Percentiles rank a stretch among this genome's conserved stretches.
Evolutionary conservation across 2,113 vertebrate genomes (phyloP).

Genomic region (Grus americana): DNA sequence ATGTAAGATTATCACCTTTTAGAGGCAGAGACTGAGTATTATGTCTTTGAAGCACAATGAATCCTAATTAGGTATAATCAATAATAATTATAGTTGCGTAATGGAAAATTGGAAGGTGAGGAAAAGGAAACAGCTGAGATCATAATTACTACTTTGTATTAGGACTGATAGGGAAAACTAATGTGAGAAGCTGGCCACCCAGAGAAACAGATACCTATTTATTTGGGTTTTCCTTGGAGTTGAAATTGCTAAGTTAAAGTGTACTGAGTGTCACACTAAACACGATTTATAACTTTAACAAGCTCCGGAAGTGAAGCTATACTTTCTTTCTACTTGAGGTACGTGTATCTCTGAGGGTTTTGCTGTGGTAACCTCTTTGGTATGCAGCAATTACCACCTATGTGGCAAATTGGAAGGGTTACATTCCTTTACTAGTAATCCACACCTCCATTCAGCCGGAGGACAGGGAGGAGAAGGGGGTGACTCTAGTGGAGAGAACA

Average conservation of each 20-base stretch:
- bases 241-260: background rate
- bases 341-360: background rate
- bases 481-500: background rate
- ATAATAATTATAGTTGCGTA: conserved; percentile 50
- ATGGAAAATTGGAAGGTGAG: conserved; percentile 55
- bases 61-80: conserved; percentile 42
- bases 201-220: background rate
- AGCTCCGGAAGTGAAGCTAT: background rate
- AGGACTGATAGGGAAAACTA: background rate
- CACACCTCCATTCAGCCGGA: conserved; percentile 58
- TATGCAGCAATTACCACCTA: conserved; percentile 28
- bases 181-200: background rate
- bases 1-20: background rate
- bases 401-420: conserved; percentile 6
- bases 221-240: background rate
- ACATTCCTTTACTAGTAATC: conserved; percentile 27
- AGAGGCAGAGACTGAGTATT: background rate
- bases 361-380: conserved; percentile 17
- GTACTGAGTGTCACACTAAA: background rate
- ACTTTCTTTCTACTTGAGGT: background rate
- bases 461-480: conserved; percentile 53
- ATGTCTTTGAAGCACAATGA: conserved; percentile 48
- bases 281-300: background rate
- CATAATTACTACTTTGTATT: background rate
- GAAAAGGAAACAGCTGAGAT: conserved; percentile 42